Evolutionary conservation across 2,797 vertebrate species (phyloP).

Genomic region (Anguilla anguilla): DNA sequence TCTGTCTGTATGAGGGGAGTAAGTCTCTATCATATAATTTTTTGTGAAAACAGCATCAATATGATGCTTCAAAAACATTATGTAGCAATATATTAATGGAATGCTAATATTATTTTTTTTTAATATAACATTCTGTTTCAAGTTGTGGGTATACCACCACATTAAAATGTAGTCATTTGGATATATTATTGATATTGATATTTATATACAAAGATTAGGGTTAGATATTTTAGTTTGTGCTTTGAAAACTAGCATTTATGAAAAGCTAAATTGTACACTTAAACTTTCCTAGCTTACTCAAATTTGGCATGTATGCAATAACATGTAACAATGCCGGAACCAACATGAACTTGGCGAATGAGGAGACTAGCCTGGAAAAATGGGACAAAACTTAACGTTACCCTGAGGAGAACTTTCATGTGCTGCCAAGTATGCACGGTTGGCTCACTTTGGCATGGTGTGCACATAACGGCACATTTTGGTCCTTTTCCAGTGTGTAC

Average conservation of each 20-base stretch:
- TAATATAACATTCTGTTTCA: neutral
- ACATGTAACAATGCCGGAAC: conserved; percentile 79
- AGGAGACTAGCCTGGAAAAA: conserved; percentile 76
- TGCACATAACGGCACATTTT: neutral
- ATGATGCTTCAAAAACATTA: neutral
- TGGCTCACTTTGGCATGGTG: neutral
- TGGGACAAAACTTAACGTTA: conserved; percentile 81
- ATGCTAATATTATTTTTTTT: neutral
- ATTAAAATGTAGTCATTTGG: neutral
- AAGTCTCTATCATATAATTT: neutral
- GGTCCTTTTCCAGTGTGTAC: neutral
- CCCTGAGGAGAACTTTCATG: conserved; percentile 79
- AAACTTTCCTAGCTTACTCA: neutral
- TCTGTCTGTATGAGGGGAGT: neutral
- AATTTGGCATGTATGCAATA: conserved; percentile 44
- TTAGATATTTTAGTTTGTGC: neutral
- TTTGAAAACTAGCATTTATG: neutral
- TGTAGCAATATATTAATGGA: neutral
- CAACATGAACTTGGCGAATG: conserved; percentile 80
- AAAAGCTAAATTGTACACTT: neutral
- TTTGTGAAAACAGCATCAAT: conserved; percentile 5
- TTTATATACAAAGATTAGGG: neutral
- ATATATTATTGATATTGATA: neutral
- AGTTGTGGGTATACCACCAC: neutral
- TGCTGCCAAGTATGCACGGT: conserved; percentile 80